Base-by-base conservation (phyloP, 2,888 invertebrate species). In the Melinaea menophilus region DNA sequence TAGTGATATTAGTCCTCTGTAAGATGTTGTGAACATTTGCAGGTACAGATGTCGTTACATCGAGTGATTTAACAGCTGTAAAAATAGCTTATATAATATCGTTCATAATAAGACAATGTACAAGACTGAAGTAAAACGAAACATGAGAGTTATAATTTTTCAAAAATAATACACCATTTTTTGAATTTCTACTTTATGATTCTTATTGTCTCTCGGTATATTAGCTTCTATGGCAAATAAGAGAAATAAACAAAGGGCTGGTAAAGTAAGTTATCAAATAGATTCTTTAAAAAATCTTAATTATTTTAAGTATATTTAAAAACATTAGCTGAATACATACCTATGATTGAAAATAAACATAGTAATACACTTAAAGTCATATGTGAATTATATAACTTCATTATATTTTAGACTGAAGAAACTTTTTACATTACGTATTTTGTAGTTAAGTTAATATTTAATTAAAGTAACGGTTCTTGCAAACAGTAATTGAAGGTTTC, bases 21-120 rank as follows among this genome's bases (percentile, higher is more conserved):
- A 87, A 63, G 56, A 79, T 71, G 9, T 77, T 68, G 48, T 72
- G 56, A 2, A 85, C 65, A 35, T 78, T 72, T 51, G 72, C 68
- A 0, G 85, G 82, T 45, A 84, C 58, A 31, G 74, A 77, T 2
- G 82, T 80, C 2, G 72, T 73, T 64, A 76, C 72, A 13, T 77
- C 67, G 58, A 82, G 75, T n/a, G 75, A 70, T 48, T 69, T 46
- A 47, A 69, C 68, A 59, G 69, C 85, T 85, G 70, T 45, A 77
- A 80, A 13, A 22, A 22, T 22, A 22, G 22, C 1, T 22, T 22
- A 22, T 22, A 22, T 22, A 22, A 1, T 22, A 22, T 22, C 22
- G 22, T 22, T 22, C 22, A 22, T 22, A 1, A 22, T 22, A 22
- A 22, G 22, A 22, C 22, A 22, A 22, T 22, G 22, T 22, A 22